Percentiles rank a stretch among this genome's conserved stretches.
Conservation (phyloP, 2,888 invertebrate species). For the Apamea epomidion region DNA sequence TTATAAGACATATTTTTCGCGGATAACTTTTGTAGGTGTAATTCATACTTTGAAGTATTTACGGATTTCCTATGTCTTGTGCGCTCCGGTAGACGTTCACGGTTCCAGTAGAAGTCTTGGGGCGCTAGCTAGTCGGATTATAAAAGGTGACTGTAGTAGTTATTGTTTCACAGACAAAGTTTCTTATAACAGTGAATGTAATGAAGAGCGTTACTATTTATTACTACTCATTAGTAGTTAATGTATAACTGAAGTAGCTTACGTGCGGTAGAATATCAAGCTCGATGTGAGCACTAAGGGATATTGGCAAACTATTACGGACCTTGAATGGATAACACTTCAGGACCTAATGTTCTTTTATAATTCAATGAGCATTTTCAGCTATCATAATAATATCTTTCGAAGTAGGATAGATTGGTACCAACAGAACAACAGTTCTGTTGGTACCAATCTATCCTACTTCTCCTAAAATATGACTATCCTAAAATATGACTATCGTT, state of each 20-base stretch:
- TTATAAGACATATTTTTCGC: slow-evolving; percentile 22
- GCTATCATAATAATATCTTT: background rate
- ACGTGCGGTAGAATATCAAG: slow-evolving; percentile 3
- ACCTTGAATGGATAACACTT: slow-evolving; percentile 4
- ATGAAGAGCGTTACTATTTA: slow-evolving; percentile 11
- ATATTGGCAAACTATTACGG: background rate
- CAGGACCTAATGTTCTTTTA: background rate
- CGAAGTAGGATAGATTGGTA: too few species aligned
- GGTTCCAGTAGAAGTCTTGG: background rate
- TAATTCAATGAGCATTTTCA: background rate
- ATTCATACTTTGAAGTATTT: background rate
- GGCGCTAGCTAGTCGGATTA: background rate
- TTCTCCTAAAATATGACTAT: too few species aligned
- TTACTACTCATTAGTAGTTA: slow-evolving; percentile 4
- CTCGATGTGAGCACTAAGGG: background rate
- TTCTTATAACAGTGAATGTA: background rate
- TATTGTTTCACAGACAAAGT: background rate
- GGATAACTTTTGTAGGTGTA: background rate
- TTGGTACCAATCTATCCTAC: too few species aligned
- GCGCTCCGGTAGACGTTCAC: background rate
- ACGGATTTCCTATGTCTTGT: background rate
- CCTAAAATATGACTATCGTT: too few species aligned
- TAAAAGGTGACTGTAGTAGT: background rate
- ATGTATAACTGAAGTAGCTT: slow-evolving; percentile 6
- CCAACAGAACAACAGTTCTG: too few species aligned